Conservation (phyloP, 2,113 vertebrate species). For the Callorhinus ursinus region DNA sequence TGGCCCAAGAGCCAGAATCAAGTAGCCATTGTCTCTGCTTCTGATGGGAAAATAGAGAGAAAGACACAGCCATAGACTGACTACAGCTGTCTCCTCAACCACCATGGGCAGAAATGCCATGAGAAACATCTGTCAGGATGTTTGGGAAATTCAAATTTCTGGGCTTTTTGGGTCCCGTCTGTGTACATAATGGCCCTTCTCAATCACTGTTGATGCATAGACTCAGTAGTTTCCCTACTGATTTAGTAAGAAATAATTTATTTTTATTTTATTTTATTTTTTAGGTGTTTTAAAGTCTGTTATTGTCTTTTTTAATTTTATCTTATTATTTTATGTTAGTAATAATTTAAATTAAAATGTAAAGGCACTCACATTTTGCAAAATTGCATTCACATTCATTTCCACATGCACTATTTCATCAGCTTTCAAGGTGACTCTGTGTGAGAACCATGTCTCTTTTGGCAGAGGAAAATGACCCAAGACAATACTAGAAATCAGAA, state of each 20-base stretch:
- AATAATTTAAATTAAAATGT: neutral
- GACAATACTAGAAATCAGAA: neutral
- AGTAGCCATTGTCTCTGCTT: neutral
- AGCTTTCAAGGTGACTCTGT: neutral
- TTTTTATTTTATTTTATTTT: too few species aligned
- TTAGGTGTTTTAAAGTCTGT: too few species aligned
- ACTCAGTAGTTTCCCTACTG: neutral
- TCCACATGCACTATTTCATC: neutral
- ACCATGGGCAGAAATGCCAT: too few species aligned
- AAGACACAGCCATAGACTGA: neutral
- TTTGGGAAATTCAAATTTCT: neutral
- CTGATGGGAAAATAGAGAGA: neutral
- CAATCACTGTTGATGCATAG: neutral
- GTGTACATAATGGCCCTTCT: neutral
- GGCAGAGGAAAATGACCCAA: neutral
- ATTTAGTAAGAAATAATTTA: neutral
- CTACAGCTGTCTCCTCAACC: neutral
- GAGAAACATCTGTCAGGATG: neutral
- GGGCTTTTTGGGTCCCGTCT: neutral
- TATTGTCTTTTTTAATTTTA: too few species aligned
- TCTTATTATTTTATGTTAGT: too few species aligned
- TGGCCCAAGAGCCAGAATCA: neutral
- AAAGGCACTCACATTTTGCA: neutral
- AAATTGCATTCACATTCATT: neutral
- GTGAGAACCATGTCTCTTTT: neutral